Percentiles rank a stretch among this genome's conserved stretches.
phyloP scores from a whole-genome alignment of 1,140 invertebrate species.

The Trachymyrmex septentrionalis region DNA sequence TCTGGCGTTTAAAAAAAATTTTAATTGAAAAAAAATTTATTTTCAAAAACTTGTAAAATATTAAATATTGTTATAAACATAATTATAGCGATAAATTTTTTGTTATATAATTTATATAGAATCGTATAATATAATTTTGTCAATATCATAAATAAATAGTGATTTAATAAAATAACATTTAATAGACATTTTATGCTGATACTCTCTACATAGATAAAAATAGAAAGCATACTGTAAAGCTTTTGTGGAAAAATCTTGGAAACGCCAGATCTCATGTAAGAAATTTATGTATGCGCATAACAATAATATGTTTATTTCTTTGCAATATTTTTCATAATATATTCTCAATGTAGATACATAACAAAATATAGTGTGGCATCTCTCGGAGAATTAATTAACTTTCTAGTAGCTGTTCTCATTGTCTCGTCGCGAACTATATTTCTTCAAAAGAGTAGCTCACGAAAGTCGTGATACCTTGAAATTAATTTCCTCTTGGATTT shows the following conservation, averaged over 20 bases:
- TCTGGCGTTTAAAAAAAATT: no score
- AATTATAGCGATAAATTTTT: background rate
- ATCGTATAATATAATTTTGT: background rate
- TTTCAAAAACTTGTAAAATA: background rate
- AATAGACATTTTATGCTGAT: background rate
- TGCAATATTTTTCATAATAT: no score
- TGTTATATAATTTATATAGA: background rate
- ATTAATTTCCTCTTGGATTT: slow-evolving; percentile 44
- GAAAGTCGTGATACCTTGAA: slow-evolving; percentile 1
- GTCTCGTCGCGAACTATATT: background rate
- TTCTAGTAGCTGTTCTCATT: background rate
- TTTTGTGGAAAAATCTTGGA: slow-evolving; percentile 1
- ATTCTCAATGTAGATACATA: no score
- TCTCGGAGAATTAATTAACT: background rate
- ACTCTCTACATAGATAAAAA: background rate
- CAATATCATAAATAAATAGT: background rate
- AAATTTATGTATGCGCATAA: slow-evolving; percentile 3
- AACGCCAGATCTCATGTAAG: background rate
- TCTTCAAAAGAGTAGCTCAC: background rate
- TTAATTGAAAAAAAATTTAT: background rate
- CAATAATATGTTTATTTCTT: no score
- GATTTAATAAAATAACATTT: no score
- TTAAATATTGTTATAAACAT: background rate
- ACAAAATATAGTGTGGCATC: no score
- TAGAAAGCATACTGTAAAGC: background rate